These are phyloP conservation scores for Silurus glanis DNA, from an alignment of 2,113 vertebrate genomes.

Conservation along the genomic window DNA sequence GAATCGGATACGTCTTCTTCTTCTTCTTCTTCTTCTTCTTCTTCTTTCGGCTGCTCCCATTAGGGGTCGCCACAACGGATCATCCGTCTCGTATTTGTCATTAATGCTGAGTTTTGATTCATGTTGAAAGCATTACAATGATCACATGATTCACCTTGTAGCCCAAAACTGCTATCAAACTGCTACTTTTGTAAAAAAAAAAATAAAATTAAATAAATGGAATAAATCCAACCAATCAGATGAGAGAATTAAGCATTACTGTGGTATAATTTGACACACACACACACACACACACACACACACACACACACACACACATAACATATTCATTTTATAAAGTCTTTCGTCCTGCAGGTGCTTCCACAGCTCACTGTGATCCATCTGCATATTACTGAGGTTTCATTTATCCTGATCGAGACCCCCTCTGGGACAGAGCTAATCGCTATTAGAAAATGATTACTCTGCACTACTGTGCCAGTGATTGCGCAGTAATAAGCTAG, in stretches of 20 bases:
- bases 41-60: too few relatives aligned
- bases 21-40: too few relatives aligned
- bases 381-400: constrained; percentile 47
- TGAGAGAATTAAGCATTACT: neutral
- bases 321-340: neutral
- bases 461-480: constrained; percentile 50
- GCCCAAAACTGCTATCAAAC: neutral
- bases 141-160: neutral
- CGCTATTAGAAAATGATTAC: constrained; percentile 57
- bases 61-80: too few relatives aligned
- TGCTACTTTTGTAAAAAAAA: neutral
- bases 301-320: neutral
- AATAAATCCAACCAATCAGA: neutral
- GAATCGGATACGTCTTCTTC: too few relatives aligned
- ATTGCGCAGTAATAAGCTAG: constrained; percentile 56
- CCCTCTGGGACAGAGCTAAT: constrained; percentile 43
- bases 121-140: neutral
- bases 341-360: constrained; percentile 23
- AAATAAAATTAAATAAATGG: neutral
- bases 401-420: constrained; percentile 48
- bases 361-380: constrained; percentile 35
- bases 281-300: neutral
- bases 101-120: neutral
- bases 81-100: neutral
- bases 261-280: neutral